phyloP scores from a whole-genome alignment of 2,888 invertebrate species.

The Linnaemya tessellans region DNA sequence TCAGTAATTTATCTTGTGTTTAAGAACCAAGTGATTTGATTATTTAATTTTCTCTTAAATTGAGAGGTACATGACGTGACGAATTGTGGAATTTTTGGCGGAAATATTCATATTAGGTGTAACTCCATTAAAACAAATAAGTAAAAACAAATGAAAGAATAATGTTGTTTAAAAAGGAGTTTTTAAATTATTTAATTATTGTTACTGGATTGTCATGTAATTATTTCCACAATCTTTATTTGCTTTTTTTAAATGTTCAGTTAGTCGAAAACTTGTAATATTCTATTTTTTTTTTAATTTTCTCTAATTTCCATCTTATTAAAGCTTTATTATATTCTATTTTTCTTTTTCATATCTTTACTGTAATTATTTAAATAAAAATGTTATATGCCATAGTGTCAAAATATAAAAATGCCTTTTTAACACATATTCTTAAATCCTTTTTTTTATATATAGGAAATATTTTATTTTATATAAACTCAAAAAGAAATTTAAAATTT shows the following conservation, averaged over 20 bases:
- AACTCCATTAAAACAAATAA: background rate
- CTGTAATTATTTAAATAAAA: constrained; percentile 60
- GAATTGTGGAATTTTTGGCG: no score
- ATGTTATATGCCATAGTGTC: constrained; percentile 71
- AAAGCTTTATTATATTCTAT: constrained; percentile 55
- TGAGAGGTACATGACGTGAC: no score
- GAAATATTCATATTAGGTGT: no score
- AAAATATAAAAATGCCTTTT: constrained; percentile 69
- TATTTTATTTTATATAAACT: constrained; percentile 68
- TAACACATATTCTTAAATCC: constrained; percentile 57
- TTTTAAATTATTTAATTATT: background rate
- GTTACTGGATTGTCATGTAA: background rate
- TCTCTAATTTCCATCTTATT: constrained; percentile 4
- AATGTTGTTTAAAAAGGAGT: background rate
- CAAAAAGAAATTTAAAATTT: constrained; percentile 61
- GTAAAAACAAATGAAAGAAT: background rate
- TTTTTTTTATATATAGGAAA: constrained; percentile 58
- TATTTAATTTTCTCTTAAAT: no score
- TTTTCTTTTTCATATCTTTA: constrained; percentile 51
- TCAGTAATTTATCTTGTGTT: no score
- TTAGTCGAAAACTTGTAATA: constrained; percentile 38
- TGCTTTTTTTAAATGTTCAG: constrained; percentile 12
- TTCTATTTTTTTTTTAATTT: constrained; percentile 31
- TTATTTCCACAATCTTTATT: background rate
- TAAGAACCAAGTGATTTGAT: no score